These are phyloP conservation scores for Mormyrops boulengeri DNA, from an alignment of 2,797 vertebrate genomes.

Conservation along the genomic window DNA sequence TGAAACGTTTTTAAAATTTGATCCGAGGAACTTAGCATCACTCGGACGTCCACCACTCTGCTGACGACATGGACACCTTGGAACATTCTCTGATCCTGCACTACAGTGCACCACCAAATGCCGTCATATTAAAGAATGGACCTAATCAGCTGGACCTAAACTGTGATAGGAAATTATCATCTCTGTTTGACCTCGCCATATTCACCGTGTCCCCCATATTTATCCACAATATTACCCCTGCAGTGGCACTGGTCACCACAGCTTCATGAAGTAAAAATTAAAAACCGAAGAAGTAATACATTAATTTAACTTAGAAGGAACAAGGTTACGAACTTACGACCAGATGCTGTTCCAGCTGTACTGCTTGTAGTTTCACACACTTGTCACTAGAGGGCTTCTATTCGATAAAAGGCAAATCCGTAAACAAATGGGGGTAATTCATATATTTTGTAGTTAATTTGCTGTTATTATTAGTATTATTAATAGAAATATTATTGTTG, in stretches of 20 bases:
- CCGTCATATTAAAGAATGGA: neutral
- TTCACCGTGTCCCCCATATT: neutral
- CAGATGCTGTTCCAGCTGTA: neutral
- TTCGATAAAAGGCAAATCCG: slow-evolving; percentile 3
- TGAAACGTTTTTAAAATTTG: neutral
- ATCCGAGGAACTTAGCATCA: neutral
- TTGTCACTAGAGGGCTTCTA: slow-evolving; percentile 19
- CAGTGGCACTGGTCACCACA: neutral
- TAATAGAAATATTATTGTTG: neutral
- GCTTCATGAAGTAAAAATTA: neutral
- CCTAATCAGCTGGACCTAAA: neutral
- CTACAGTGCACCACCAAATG: neutral
- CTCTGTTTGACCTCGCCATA: neutral
- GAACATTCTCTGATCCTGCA: neutral
- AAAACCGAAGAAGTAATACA: neutral
- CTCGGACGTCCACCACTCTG: neutral
- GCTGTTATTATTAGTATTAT: neutral
- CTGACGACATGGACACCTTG: neutral
- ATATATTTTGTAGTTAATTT: neutral
- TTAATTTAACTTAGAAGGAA: neutral
- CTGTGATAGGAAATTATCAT: neutral
- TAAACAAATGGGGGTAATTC: neutral
- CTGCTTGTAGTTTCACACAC: slow-evolving; percentile 1
- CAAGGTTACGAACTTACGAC: neutral
- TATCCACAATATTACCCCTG: neutral